Evolutionary conservation across 1,140 invertebrate genomes (phyloP), one percentile per base, ranked within the genome.

Genomic region (Thrips palmi): DNA sequence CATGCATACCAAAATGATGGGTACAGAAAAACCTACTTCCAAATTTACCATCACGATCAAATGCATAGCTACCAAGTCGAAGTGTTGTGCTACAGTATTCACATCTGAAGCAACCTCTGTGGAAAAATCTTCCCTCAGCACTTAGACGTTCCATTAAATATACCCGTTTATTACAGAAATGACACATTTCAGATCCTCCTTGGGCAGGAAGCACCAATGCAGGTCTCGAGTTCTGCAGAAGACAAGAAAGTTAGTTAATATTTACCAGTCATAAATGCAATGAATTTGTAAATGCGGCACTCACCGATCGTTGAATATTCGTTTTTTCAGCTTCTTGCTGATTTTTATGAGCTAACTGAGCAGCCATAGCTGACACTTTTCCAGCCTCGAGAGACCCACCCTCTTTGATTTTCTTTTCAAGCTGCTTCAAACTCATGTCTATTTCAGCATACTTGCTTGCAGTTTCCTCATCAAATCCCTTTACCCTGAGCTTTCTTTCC

Each of bases 61-160:
- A 83, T 22, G 69, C 67, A 45, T 81, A 81, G 46, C 75, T 71
- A 61, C 77, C 74, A 43, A 80, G 62, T 42, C 77, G 63, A 19
- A 82, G 61, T 14, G 65, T 67, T 33, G 67, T 71, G 40, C 67
- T 65, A 47, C 77, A 82, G 55, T 77, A 79, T 58, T 79, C 72
- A 54, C 72, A 79, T 49, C 71, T 70, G 50, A 87, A 81, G 55
- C 83, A 87, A 39, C 74, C 74, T 31, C 84, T 64, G 61, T 92
- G 86, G 55, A 91, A 85, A 49, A 82, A 81, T 49, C 77, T 70
- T 27, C 81, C 82, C 62, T 89, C 84, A 4, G 84, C 78, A 50
- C 68, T 80, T 47, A 86, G 65, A 40, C 80, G 66, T 56, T 92
- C 85, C 72, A 89, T 82, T 11, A 88, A 61, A 53, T 91, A 91